Evolutionary conservation across 2,797 vertebrate species (phyloP).

Genomic region (Acanthurus lineatus): DNA sequence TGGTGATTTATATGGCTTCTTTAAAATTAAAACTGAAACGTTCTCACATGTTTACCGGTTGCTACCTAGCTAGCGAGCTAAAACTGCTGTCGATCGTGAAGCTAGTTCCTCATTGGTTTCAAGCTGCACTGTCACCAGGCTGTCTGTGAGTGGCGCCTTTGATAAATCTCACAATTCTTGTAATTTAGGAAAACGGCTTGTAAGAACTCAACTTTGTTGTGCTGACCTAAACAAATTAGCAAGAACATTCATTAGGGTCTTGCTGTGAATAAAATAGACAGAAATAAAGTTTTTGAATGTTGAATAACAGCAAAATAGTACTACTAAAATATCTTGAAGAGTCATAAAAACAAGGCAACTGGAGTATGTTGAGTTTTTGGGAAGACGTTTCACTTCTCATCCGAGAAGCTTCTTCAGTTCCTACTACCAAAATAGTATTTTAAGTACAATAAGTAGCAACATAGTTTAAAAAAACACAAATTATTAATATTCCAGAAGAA

Average conservation of each 20-base stretch:
- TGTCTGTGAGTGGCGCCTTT: constrained; percentile 10
- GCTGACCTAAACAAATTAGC: not conserved
- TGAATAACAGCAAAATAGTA: too few species aligned
- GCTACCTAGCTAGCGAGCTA: constrained; percentile 6
- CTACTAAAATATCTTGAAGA: too few species aligned
- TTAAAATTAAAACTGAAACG: not conserved
- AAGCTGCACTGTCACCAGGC: not conserved
- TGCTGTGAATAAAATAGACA: not conserved
- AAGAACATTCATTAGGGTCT: not conserved
- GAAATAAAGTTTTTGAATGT: too few species aligned
- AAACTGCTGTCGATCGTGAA: constrained; percentile 27
- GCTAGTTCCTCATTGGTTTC: constrained; percentile 35
- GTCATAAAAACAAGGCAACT: too few species aligned
- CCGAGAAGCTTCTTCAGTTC: too few species aligned
- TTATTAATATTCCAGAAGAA: not conserved
- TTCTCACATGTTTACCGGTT: not conserved
- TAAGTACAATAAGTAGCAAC: not conserved
- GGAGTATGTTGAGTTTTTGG: too few species aligned
- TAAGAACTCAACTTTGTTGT: not conserved
- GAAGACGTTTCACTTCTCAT: too few species aligned
- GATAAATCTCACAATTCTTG: too few species aligned
- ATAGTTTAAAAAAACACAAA: too few species aligned
- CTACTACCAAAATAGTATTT: too few species aligned
- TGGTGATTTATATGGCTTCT: not conserved
- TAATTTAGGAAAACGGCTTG: not conserved